Evolutionary conservation across 1,140 invertebrate genomes (phyloP).

Genomic region (Zaprionus lachaisei): DNA sequence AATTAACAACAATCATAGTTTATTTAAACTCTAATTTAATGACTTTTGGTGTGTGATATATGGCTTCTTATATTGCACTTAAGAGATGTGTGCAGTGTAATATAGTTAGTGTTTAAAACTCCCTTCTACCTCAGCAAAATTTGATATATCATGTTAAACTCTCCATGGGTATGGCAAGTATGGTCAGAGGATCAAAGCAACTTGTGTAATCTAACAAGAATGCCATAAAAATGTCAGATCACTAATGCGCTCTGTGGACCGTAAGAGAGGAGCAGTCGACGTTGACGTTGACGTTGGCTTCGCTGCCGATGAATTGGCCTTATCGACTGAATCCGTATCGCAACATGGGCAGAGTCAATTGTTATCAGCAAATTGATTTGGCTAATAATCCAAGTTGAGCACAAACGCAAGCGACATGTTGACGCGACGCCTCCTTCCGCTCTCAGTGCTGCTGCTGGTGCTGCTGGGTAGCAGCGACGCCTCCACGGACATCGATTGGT

Average conservation of each 20-base stretch:
- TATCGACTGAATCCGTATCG: conserved; percentile 60
- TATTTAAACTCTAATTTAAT: too few species aligned
- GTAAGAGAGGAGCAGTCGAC: not conserved
- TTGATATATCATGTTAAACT: not conserved
- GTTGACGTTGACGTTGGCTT: not conserved
- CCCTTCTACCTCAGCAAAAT: not conserved
- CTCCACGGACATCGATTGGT: conserved; percentile 87
- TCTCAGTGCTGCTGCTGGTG: conserved; percentile 35
- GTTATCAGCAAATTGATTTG: conserved; percentile 70
- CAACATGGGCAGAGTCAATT: conserved; percentile 55
- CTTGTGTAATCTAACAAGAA: conserved; percentile 35
- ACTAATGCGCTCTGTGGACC: not conserved
- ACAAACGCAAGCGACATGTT: conserved; percentile 68
- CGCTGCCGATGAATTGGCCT: conserved; percentile 14
- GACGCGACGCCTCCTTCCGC: conserved; percentile 57
- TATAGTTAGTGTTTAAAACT: not conserved
- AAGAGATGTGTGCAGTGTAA: too few species aligned
- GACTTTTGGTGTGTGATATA: too few species aligned
- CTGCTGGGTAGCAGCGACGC: not conserved
- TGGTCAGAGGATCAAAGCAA: conserved; percentile 1
- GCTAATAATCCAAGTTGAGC: conserved; percentile 36
- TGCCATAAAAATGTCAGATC: conserved; percentile 39
- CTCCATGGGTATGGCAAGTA: conserved; percentile 1
- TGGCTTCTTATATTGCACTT: too few species aligned
- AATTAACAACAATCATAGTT: too few species aligned